These are phyloP conservation scores for Danio choprae DNA, from an alignment of 2,797 vertebrate genomes.

Conservation along the genomic window DNA sequence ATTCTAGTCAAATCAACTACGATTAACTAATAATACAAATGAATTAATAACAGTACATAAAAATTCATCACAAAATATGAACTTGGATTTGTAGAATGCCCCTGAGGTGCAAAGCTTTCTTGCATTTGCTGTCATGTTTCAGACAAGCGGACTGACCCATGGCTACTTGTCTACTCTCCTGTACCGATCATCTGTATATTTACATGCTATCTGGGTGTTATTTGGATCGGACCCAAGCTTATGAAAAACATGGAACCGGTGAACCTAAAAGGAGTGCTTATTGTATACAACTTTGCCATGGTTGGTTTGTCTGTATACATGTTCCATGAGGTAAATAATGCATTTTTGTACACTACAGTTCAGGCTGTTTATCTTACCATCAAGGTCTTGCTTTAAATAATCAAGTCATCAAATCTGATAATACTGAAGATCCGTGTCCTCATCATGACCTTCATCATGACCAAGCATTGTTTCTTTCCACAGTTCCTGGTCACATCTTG, in stretches of 20 bases:
- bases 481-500: slow-evolving; percentile 80
- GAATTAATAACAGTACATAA: neutral
- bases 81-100: neutral
- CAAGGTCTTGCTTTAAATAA: neutral
- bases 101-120: neutral
- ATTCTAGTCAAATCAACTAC: neutral
- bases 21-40: too few species aligned
- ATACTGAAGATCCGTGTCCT: neutral
- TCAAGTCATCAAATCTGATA: neutral
- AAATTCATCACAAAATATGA: neutral
- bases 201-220: slow-evolving; percentile 68
- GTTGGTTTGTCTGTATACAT: slow-evolving; percentile 76
- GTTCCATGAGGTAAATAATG: slow-evolving; percentile 76
- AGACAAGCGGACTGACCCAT: slow-evolving; percentile 80
- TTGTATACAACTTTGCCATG: slow-evolving; percentile 75
- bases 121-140: slow-evolving; percentile 25
- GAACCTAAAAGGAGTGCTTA: slow-evolving; percentile 71
- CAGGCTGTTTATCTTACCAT: neutral
- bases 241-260: slow-evolving; percentile 63
- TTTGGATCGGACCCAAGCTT: slow-evolving; percentile 71
- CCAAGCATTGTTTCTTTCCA: slow-evolving; percentile 47
- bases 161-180: slow-evolving; percentile 77
- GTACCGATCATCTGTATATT: slow-evolving; percentile 73
- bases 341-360: neutral
- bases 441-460: neutral